A percentile compares a stretch with the other conserved stretches of the same genome.
These are phyloP conservation scores for Gallinago nigripennis DNA, from an alignment of 2,797 vertebrate species.

Conservation along the genomic window DNA sequence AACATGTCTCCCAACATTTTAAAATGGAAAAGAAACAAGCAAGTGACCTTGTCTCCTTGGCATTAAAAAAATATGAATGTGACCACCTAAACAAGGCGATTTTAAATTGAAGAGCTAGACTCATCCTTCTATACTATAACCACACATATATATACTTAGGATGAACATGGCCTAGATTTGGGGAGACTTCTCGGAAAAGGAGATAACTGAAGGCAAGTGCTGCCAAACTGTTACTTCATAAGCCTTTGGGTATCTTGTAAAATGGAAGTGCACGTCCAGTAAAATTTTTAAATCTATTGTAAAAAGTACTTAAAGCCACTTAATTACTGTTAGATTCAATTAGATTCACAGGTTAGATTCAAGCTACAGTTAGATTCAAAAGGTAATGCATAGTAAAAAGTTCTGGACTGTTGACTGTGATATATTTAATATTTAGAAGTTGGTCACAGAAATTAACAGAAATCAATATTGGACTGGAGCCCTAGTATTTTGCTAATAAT, in stretches of 20 bases:
- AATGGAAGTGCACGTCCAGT: background rate
- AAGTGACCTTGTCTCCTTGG: background rate
- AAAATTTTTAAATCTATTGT: background rate
- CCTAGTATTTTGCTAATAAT: background rate
- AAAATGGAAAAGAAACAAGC: background rate
- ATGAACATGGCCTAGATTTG: background rate
- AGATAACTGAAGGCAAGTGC: background rate
- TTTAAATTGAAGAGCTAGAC: background rate
- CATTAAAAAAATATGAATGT: background rate
- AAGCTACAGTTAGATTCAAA: background rate
- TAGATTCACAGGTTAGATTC: background rate
- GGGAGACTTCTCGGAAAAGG: background rate
- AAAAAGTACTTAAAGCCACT: background rate
- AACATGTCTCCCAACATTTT: background rate
- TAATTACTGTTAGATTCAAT: background rate
- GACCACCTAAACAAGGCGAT: background rate
- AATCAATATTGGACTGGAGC: background rate
- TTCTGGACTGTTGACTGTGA: background rate
- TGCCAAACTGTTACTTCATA: background rate
- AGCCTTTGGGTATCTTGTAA: background rate
- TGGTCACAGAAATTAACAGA: background rate
- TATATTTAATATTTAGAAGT: background rate
- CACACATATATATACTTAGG: background rate
- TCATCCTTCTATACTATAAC: background rate
- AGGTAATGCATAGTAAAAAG: background rate